Evolutionary conservation across 2,113 vertebrate species (phyloP).

Genomic region (Scortum barcoo): DNA sequence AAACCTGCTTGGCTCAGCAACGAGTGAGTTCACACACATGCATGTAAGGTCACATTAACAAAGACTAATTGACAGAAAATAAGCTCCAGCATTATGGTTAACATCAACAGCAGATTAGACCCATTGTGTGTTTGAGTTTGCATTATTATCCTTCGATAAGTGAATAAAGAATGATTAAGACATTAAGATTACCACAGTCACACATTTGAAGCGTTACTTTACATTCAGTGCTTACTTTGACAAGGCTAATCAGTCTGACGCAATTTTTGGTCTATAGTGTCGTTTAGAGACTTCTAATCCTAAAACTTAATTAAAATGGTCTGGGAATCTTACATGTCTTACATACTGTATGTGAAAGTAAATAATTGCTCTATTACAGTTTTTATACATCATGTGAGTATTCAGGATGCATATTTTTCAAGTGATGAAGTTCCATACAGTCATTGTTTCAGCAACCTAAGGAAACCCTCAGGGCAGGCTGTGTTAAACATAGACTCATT

Average conservation of each 20-base stretch:
- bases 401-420: not conserved
- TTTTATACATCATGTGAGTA: not conserved
- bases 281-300: not conserved
- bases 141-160: not conserved
- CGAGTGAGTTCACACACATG: constrained; percentile 87
- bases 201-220: not conserved
- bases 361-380: not conserved
- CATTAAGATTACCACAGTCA: not conserved
- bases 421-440: not conserved
- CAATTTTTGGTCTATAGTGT: not conserved
- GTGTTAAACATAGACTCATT: constrained; percentile 1
- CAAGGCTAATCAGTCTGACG: not conserved
- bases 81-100: not conserved
- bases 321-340: not conserved
- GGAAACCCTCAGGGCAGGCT: not conserved
- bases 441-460: not conserved
- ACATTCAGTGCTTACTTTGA: not conserved
- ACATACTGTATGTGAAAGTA: not conserved
- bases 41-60: not conserved
- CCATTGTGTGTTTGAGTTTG: not conserved
- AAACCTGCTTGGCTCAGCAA: constrained; percentile 96
- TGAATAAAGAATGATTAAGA: not conserved
- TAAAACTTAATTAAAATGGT: not conserved
- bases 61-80: not conserved
- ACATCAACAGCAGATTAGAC: not conserved